These are phyloP conservation scores for Zelostemma sp. DNA, from an alignment of 1,140 invertebrate genomes.

Conservation along the genomic window DNA sequence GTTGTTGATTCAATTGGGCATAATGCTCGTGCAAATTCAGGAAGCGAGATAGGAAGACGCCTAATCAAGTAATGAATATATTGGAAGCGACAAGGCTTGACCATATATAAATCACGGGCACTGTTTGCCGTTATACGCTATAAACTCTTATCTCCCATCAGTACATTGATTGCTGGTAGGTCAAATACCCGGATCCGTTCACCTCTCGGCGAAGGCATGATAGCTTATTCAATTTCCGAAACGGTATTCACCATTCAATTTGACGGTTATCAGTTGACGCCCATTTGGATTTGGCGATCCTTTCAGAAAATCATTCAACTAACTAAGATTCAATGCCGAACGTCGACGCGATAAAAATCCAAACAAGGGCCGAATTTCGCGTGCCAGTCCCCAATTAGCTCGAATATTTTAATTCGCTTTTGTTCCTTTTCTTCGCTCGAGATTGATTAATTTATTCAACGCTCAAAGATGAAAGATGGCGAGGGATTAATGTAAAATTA, in stretches of 20 bases:
- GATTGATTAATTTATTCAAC: constrained; percentile 5
- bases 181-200: constrained; percentile 63
- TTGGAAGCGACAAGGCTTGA: constrained; percentile 54
- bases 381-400: background rate
- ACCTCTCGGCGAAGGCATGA: constrained; percentile 57
- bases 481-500: constrained; percentile 9
- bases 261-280: constrained; percentile 57
- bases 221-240: constrained; percentile 70
- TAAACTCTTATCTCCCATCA: constrained; percentile 65
- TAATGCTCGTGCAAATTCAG: constrained; percentile 8
- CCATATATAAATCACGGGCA: constrained; percentile 62
- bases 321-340: constrained; percentile 25
- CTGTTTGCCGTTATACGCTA: constrained; percentile 54
- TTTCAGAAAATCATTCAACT: constrained; percentile 42
- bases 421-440: background rate
- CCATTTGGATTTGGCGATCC: constrained; percentile 53
- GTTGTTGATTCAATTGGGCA: constrained; percentile 29
- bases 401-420: background rate
- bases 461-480: background rate
- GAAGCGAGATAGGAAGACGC: constrained; percentile 29
- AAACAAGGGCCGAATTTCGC: background rate
- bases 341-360: constrained; percentile 1
- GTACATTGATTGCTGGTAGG: constrained; percentile 66
- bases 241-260: constrained; percentile 67
- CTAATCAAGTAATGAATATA: constrained; percentile 67